Conservation (phyloP, 30 jellyfish, hydroid and myxozoan genomes). For the Aurelia aurita region DNA sequence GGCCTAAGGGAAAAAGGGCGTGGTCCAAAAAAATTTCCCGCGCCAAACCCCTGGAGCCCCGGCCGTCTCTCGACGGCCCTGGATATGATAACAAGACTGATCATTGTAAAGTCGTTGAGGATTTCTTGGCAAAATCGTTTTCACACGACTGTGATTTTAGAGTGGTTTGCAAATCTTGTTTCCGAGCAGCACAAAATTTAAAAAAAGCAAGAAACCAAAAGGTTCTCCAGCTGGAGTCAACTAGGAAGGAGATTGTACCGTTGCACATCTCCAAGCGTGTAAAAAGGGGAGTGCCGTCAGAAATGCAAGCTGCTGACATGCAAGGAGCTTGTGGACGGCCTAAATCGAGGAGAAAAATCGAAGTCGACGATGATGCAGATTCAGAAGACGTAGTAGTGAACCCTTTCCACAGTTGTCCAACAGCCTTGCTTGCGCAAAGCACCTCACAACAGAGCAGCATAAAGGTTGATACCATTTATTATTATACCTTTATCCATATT, state of each 20-base stretch:
- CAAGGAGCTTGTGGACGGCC: conserved; percentile 55
- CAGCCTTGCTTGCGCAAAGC: conserved; percentile 21
- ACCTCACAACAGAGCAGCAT: conserved; percentile 40
- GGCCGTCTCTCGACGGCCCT: too few relatives aligned
- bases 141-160: conserved; percentile 29
- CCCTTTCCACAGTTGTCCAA: conserved; percentile 47
- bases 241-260: too few relatives aligned
- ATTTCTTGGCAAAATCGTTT: conserved; percentile 14
- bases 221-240: background rate
- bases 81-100: background rate
- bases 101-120: too few relatives aligned
- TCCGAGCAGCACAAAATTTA: conserved; percentile 44
- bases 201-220: conserved; percentile 31
- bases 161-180: conserved; percentile 45
- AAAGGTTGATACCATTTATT: conserved; percentile 23
- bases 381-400: conserved; percentile 16
- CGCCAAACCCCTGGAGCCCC: too few relatives aligned
- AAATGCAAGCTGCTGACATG: conserved; percentile 37
- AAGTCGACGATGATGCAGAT: conserved; percentile 34
- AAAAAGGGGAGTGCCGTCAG: conserved; percentile 35
- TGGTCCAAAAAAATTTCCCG: too few relatives aligned
- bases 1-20: too few relatives aligned
- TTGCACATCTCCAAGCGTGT: conserved; percentile 17
- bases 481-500: conserved; percentile 21
- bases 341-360: conserved; percentile 47